Conservation (phyloP, 1,140 invertebrate genomes). For the Penaeus vannamei region DNA sequence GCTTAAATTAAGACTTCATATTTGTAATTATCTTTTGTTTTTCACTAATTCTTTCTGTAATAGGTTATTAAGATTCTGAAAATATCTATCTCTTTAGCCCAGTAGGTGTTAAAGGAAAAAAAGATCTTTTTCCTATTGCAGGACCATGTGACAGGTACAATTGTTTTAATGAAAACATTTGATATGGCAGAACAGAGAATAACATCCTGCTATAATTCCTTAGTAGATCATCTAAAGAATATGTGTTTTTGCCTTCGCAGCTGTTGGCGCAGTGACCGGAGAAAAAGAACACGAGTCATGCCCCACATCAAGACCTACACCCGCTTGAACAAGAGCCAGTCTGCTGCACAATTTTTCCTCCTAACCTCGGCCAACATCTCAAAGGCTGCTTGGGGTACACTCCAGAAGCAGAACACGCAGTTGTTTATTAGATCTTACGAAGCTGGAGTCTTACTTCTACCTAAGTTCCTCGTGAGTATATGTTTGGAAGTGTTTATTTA, state of each 20-base stretch:
- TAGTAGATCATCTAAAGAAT: not conserved
- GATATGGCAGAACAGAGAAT: too few species aligned
- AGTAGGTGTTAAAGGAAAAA: too few species aligned
- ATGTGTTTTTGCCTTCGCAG: slow-evolving; percentile 73
- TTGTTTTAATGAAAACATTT: too few species aligned
- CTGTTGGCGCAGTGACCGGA: slow-evolving; percentile 84
- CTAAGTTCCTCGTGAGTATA: slow-evolving; percentile 83
- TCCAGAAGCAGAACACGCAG: slow-evolving; percentile 77
- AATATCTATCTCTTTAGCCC: too few species aligned
- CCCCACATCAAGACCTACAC: slow-evolving; percentile 96
- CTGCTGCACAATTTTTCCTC: slow-evolving; percentile 83
- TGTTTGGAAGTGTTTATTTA: slow-evolving; percentile 45
- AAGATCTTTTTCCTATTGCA: too few species aligned
- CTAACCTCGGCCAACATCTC: slow-evolving; percentile 95
- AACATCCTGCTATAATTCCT: too few species aligned
- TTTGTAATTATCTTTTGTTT: too few species aligned
- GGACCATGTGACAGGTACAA: too few species aligned
- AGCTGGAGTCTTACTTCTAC: slow-evolving; percentile 90
- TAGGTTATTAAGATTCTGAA: not conserved
- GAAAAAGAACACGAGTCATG: slow-evolving; percentile 82
- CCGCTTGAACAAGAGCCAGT: slow-evolving; percentile 80
- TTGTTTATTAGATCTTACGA: slow-evolving; percentile 91
- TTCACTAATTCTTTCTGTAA: not conserved
- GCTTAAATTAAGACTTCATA: too few species aligned
- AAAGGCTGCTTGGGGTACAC: slow-evolving; percentile 94